These are phyloP conservation scores for Eupristina koningsbergeri DNA, from an alignment of 1,140 invertebrate genomes.

Conservation along the genomic window DNA sequence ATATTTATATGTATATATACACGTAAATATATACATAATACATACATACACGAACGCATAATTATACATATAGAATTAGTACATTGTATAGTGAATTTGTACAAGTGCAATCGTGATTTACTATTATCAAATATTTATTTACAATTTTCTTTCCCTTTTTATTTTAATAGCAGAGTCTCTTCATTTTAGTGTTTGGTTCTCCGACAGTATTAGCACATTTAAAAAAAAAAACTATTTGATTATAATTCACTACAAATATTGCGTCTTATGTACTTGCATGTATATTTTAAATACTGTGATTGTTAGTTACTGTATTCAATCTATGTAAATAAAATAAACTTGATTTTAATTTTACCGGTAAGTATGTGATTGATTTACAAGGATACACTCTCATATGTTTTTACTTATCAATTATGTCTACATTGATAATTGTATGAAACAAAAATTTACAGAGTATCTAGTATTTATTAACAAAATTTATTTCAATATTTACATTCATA, in stretches of 20 bases:
- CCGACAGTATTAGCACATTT: background rate
- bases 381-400: background rate
- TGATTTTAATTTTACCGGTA: background rate
- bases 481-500: background rate
- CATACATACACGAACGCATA: background rate
- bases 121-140: background rate
- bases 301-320: background rate
- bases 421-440: background rate
- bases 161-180: background rate
- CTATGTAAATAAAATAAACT: background rate
- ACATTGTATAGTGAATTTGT: background rate
- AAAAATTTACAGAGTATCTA: background rate
- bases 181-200: background rate
- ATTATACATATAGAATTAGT: background rate
- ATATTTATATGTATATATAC: background rate
- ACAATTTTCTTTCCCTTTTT: background rate
- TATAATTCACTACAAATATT: background rate
- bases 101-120: background rate
- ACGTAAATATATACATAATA: background rate
- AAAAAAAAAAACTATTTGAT: background rate
- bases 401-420: background rate
- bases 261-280: too few relatives aligned
- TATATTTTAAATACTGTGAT: background rate
- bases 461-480: background rate
- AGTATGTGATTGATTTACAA: background rate